These are phyloP conservation scores for Drosophila sulfurigaster DNA, from an alignment of 1,140 invertebrate genomes.

Conservation along the genomic window DNA sequence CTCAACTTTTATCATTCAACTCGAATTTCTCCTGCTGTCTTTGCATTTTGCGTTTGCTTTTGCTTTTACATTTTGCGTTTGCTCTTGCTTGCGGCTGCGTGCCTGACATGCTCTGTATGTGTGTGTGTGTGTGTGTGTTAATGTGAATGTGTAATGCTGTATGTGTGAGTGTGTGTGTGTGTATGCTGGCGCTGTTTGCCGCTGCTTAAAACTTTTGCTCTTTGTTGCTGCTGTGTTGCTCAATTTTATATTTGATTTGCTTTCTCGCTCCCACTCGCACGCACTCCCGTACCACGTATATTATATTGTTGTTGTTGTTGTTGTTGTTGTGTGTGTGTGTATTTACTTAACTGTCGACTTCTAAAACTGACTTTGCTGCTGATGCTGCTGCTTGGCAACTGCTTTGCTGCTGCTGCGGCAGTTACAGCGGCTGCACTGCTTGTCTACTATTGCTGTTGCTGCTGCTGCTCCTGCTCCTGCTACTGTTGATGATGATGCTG, in stretches of 20 bases:
- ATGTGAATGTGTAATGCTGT: constrained; percentile 11
- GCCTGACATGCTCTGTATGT: neutral
- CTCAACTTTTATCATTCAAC: constrained; percentile 5
- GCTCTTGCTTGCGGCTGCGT: constrained; percentile 14
- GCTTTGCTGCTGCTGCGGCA: constrained; percentile 12
- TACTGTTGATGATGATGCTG: constrained; percentile 4
- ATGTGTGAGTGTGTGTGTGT: constrained; percentile 10
- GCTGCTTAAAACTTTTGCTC: constrained; percentile 24
- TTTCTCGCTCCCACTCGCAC: constrained; percentile 53
- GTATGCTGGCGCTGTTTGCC: constrained; percentile 33
- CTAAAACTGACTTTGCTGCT: constrained; percentile 58
- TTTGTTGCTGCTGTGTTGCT: constrained; percentile 1
- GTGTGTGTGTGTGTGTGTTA: constrained; percentile 11
- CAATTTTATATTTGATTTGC: constrained; percentile 45
- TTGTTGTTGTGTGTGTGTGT: too few species aligned
- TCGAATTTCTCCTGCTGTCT: constrained; percentile 3
- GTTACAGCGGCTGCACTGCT: constrained; percentile 12
- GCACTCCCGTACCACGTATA: constrained; percentile 6
- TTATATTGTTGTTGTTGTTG: too few species aligned
- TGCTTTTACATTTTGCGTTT: constrained; percentile 1
- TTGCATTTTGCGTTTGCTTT: constrained; percentile 4
- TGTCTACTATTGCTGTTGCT: constrained; percentile 7
- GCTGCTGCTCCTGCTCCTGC: constrained; percentile 6
- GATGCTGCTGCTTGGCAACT: constrained; percentile 5
- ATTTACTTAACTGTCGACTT: constrained; percentile 64